phyloP scores from a whole-genome alignment of 2,113 vertebrate genomes.

The Xiphophorus couchianus region DNA sequence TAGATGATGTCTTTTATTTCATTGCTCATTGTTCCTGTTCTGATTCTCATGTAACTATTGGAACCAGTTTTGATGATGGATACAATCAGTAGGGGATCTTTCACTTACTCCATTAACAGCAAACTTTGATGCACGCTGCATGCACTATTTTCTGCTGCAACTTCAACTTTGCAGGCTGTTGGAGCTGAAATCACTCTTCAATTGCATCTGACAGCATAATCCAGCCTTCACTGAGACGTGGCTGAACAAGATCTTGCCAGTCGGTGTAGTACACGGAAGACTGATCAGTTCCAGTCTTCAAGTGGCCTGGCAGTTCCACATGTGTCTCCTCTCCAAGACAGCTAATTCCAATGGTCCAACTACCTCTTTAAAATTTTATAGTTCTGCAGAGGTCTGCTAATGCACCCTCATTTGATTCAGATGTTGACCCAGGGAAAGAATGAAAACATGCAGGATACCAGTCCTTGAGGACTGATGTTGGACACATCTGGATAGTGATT shows the following conservation, averaged over 20 bases:
- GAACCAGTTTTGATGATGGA: background rate
- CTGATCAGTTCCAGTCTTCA: no score
- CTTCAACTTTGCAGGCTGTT: background rate
- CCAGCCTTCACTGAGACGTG: background rate
- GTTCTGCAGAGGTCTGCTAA: no score
- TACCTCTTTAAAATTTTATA: no score
- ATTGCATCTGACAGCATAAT: background rate
- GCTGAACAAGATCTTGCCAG: background rate
- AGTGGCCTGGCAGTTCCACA: no score
- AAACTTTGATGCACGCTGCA: background rate
- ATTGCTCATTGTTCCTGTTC: background rate
- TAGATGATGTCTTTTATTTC: background rate
- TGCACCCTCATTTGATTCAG: no score
- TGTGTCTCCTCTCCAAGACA: no score
- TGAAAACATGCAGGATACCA: no score
- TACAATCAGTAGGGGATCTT: background rate
- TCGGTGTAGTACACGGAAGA: background rate
- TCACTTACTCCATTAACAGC: no score
- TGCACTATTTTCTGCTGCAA: background rate
- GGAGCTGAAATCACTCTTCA: background rate
- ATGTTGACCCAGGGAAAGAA: no score
- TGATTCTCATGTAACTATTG: background rate
- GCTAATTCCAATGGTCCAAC: no score
- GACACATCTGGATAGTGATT: background rate
- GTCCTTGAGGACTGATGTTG: no score